Percentiles rank a stretch among this genome's conserved stretches.
These are phyloP conservation scores for Pelmatolapia mariae DNA, from an alignment of 2,113 vertebrate species.

Conservation along the genomic window DNA sequence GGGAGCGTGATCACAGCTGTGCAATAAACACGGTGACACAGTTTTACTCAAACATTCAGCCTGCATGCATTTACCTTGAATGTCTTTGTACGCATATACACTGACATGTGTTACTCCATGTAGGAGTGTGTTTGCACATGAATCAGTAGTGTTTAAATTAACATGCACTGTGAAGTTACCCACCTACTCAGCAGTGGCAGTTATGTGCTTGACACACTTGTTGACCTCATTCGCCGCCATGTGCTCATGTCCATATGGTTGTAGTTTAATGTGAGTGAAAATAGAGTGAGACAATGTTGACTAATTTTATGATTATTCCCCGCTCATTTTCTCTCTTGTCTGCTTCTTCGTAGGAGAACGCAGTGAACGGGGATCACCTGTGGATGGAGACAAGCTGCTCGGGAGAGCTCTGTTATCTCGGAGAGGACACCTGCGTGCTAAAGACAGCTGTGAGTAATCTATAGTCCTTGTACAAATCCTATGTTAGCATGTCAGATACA, in stretches of 20 bases:
- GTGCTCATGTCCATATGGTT: not conserved
- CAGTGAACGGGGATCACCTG: conserved; percentile 93
- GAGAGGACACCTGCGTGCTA: conserved; percentile 91
- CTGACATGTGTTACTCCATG: not conserved
- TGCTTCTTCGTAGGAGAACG: conserved; percentile 81
- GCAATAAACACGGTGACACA: not conserved
- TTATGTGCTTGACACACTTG: conserved; percentile 43
- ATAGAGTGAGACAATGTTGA: not conserved
- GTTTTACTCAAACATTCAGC: not conserved
- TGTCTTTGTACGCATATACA: not conserved
- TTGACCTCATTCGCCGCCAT: not conserved
- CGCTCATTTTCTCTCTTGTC: not conserved
- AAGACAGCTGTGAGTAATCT: conserved; percentile 88
- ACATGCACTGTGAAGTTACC: conserved; percentile 13
- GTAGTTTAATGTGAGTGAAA: not conserved
- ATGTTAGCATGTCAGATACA: not conserved
- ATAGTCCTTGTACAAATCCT: not conserved
- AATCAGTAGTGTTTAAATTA: conserved; percentile 8
- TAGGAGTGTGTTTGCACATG: not conserved
- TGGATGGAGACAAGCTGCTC: conserved; percentile 99
- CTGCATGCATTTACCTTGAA: not conserved
- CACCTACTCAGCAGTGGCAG: conserved; percentile 1
- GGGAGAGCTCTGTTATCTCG: conserved; percentile 95
- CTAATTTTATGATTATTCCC: not conserved
- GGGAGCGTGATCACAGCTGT: not conserved